Conservation (phyloP, 1,140 invertebrate species). For the Papilio glaucus region DNA sequence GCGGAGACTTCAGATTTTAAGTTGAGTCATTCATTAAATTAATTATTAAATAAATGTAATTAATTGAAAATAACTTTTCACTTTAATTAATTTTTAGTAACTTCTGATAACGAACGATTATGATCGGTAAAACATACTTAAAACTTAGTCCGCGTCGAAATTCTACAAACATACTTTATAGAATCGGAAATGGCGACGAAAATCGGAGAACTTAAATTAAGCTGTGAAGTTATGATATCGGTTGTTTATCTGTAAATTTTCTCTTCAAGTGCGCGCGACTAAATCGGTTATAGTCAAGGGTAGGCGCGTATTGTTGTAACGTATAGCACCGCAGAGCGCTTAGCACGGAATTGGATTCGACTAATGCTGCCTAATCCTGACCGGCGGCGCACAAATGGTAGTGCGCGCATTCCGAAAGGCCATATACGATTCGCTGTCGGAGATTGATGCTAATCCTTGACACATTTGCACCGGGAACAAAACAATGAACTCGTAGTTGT, state of each 20-base stretch:
- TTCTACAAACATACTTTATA: constrained; percentile 46
- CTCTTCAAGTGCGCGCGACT: constrained; percentile 36
- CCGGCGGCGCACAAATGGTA: constrained; percentile 72
- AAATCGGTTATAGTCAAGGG: constrained; percentile 52
- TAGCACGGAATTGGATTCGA: constrained; percentile 79
- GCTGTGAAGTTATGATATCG: constrained; percentile 57
- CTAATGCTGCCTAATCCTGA: constrained; percentile 79
- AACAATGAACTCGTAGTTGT: constrained; percentile 60
- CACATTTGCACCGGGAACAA: constrained; percentile 49
- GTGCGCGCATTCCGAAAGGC: constrained; percentile 69
- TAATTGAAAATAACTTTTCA: neutral
- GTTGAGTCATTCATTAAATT: neutral
- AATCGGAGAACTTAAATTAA: constrained; percentile 76
- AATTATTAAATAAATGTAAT: neutral
- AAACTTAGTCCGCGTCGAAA: constrained; percentile 51
- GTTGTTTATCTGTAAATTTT: constrained; percentile 42
- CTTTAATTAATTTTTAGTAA: constrained; percentile 8
- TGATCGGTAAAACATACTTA: constrained; percentile 62
- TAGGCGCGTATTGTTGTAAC: constrained; percentile 57
- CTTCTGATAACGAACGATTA: too few species aligned
- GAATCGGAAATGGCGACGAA: constrained; percentile 60
- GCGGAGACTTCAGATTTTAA: neutral
- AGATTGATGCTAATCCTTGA: constrained; percentile 78
- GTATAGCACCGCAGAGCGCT: constrained; percentile 73
- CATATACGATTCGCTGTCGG: constrained; percentile 71